A percentile compares a stretch with the other conserved stretches of the same genome.
Evolutionary conservation across 35 echinoderm and acorn worm species (phyloP).

Genomic region (Heliocidaris tuberculata): DNA sequence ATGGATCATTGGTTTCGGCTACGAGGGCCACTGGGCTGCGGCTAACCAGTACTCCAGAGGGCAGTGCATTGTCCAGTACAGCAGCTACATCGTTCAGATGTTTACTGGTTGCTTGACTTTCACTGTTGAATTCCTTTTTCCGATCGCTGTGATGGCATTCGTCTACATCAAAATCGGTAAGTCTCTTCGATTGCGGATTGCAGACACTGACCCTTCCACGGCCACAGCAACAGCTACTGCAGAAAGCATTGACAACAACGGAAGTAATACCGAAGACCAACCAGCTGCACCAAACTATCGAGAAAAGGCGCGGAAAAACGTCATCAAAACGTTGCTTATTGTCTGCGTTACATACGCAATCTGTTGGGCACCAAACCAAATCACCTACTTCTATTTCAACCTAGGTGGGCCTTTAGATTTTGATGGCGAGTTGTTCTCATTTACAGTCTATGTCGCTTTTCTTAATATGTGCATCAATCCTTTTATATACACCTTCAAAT

Average conservation of each 20-base stretch:
- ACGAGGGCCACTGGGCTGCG: slow-evolving; percentile 45
- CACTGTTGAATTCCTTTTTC: slow-evolving; percentile 44
- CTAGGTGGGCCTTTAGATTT: neutral
- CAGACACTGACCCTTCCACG: neutral
- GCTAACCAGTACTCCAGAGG: slow-evolving; percentile 28
- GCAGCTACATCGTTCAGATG: neutral
- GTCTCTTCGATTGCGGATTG: neutral
- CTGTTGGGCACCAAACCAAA: slow-evolving; percentile 60
- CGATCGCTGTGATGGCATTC: slow-evolving; percentile 48
- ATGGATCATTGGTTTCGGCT: slow-evolving; percentile 49
- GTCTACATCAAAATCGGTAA: slow-evolving; percentile 54
- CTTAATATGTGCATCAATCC: slow-evolving; percentile 78
- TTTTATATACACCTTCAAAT: slow-evolving; percentile 31
- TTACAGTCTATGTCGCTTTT: slow-evolving; percentile 50
- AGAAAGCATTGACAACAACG: neutral
- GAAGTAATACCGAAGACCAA: neutral
- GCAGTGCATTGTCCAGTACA: neutral
- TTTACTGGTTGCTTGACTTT: slow-evolving; percentile 34
- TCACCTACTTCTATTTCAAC: slow-evolving; percentile 41
- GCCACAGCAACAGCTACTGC: neutral
- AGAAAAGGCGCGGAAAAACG: slow-evolving; percentile 41
- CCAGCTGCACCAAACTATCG: neutral
- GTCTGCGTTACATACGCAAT: slow-evolving; percentile 63
- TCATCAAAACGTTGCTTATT: slow-evolving; percentile 67
- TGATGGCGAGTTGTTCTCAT: slow-evolving; percentile 15